Conservation (phyloP, 2,113 vertebrate species). For the Chloropsis hardwickii region DNA sequence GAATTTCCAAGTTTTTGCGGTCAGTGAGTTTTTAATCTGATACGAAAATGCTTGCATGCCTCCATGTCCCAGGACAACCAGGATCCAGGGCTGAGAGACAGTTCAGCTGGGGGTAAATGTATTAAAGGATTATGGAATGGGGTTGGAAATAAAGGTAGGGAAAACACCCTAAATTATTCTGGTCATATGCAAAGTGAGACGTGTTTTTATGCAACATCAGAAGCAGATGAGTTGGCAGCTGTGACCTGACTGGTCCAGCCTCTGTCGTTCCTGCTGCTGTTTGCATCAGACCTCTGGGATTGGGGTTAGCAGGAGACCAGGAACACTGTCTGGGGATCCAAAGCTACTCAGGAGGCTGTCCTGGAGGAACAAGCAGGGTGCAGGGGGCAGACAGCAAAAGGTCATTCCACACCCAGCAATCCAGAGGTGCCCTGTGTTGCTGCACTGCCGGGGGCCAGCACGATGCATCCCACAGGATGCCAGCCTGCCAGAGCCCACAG, state of each 20-base stretch:
- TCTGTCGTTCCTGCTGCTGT: neutral
- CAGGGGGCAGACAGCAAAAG: neutral
- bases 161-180: conserved; percentile 19
- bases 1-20: conserved; percentile 63
- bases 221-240: neutral
- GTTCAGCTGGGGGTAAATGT: conserved; percentile 32
- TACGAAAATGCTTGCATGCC: neutral
- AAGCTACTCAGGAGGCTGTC: neutral
- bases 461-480: fast-evolving
- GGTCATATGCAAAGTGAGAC: neutral
- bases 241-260: neutral
- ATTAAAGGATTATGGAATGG: conserved; percentile 11
- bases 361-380: neutral
- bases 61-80: conserved; percentile 9
- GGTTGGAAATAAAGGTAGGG: neutral
- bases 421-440: neutral
- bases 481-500: neutral
- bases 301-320: neutral
- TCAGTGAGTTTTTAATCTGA: conserved; percentile 49
- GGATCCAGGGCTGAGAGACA: neutral
- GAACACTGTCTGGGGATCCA: neutral
- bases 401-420: fast-evolving
- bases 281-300: neutral
- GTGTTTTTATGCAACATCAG: neutral
- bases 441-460: neutral